Evolutionary conservation across 2,888 invertebrate genomes (phyloP).

Genomic region (Dorcus hopei): DNA sequence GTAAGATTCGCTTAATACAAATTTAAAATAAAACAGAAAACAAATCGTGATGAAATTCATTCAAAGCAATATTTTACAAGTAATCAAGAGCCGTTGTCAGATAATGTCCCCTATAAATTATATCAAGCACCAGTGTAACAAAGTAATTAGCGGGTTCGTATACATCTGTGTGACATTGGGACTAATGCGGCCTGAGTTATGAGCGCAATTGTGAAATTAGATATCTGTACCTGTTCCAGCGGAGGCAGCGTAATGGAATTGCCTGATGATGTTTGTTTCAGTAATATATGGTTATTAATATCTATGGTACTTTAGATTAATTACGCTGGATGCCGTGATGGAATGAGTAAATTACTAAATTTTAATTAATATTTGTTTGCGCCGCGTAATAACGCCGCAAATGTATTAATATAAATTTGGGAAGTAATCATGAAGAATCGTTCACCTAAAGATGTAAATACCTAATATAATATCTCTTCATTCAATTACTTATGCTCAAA

Average conservation of each 20-base stretch:
- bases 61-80: background rate
- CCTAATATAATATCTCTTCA: too few species aligned
- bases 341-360: background rate
- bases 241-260: constrained; percentile 25
- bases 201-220: constrained; percentile 49
- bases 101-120: constrained; percentile 43
- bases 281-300: constrained; percentile 49
- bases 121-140: constrained; percentile 36
- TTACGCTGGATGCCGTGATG: constrained; percentile 16
- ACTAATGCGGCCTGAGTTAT: constrained; percentile 42
- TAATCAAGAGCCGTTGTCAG: constrained; percentile 25
- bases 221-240: constrained; percentile 37
- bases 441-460: too few species aligned
- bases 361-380: background rate
- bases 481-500: too few species aligned
- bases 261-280: constrained; percentile 44
- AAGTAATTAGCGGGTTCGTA: constrained; percentile 28
- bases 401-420: too few species aligned
- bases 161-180: constrained; percentile 30
- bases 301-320: constrained; percentile 26
- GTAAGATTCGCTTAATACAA: too few species aligned
- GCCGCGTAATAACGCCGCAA: too few species aligned
- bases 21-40: too few species aligned
- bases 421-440: too few species aligned
- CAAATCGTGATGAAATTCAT: too few species aligned